Percentiles rank a stretch among this genome's conserved stretches.
These are phyloP conservation scores for Papilio xuthus DNA, from an alignment of 1,140 invertebrate genomes.

Conservation along the genomic window DNA sequence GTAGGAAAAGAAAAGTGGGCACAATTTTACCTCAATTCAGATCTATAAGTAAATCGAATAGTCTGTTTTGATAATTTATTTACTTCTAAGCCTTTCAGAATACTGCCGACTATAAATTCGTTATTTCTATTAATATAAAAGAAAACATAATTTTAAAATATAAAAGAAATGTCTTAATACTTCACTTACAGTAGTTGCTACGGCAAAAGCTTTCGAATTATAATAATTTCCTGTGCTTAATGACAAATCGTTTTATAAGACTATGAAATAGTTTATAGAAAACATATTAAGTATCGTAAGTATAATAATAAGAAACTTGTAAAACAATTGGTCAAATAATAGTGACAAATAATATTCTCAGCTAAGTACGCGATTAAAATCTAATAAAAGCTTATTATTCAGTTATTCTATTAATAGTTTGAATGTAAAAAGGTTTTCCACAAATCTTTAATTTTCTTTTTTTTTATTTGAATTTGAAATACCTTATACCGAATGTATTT, in stretches of 20 bases:
- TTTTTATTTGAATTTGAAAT: background rate
- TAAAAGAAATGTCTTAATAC: background rate
- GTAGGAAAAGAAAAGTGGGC: background rate
- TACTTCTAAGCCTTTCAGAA: background rate
- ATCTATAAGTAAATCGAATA: background rate
- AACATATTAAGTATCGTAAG: background rate
- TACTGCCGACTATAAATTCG: background rate
- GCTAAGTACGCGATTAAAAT: too few species aligned
- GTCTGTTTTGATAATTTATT: background rate
- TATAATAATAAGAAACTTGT: too few species aligned
- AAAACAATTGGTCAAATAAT: too few species aligned
- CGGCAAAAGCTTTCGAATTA: slow-evolving; percentile 6
- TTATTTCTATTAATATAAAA: background rate
- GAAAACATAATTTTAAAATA: background rate
- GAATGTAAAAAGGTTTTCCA: background rate
- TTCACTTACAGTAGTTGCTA: background rate
- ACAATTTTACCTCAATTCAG: background rate
- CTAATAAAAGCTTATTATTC: too few species aligned
- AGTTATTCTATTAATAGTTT: too few species aligned
- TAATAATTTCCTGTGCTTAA: background rate
- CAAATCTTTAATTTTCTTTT: background rate
- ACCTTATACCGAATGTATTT: slow-evolving; percentile 7
- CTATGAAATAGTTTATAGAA: background rate
- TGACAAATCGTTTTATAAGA: background rate
- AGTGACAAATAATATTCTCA: too few species aligned